Evolutionary conservation across 2,888 invertebrate species (phyloP).

Genomic region (Acutogordius australiensis): DNA sequence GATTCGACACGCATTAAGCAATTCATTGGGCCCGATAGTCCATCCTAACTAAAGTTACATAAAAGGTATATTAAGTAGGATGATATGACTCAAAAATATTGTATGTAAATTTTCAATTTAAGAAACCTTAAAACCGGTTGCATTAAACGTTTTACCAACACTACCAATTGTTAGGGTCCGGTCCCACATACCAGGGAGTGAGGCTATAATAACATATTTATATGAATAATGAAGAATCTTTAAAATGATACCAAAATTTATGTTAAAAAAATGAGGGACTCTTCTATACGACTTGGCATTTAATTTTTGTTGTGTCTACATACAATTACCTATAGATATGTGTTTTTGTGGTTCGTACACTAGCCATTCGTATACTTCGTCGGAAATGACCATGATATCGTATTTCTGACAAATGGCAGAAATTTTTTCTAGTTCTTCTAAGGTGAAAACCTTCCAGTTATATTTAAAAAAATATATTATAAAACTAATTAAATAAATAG

Average conservation of each 20-base stretch:
- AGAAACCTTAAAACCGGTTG: conserved; percentile 59
- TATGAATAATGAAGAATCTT: conserved; percentile 15
- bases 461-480: no score
- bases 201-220: no score
- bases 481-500: conserved; percentile 13
- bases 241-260: conserved; percentile 11
- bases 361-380: conserved; percentile 96
- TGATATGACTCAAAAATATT: not conserved
- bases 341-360: conserved; percentile 51
- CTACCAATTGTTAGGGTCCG: conserved; percentile 81
- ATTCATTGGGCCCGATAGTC: conserved; percentile 56
- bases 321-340: conserved; percentile 19
- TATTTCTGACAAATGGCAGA: conserved; percentile 64
- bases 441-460: conserved; percentile 25
- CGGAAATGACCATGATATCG: conserved; percentile 62
- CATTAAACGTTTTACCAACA: conserved; percentile 86
- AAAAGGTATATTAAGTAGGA: conserved; percentile 14
- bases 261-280: no score
- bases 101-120: no score
- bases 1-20: conserved; percentile 46
- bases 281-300: no score
- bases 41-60: conserved; percentile 50
- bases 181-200: conserved; percentile 86
- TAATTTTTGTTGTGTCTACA: no score
- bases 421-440: conserved; percentile 31